A percentile compares a stretch with the other conserved stretches of the same genome.
Evolutionary conservation across 2,888 invertebrate species (phyloP).

Genomic region (Metellina segmentata): DNA sequence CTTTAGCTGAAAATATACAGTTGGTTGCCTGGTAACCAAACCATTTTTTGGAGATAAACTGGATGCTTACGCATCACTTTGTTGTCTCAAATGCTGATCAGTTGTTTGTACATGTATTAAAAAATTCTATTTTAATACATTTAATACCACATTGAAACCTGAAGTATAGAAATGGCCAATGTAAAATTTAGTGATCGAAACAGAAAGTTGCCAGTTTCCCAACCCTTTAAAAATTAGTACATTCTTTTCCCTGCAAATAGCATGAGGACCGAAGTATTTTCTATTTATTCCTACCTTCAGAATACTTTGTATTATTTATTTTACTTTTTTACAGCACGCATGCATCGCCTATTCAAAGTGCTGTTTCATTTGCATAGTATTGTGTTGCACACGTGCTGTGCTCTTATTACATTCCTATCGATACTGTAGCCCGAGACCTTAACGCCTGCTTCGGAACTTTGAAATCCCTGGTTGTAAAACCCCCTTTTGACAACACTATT

Average conservation of each 20-base stretch:
- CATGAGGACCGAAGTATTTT: slow-evolving; percentile 67
- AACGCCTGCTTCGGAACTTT: not conserved
- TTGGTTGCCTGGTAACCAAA: too few species aligned
- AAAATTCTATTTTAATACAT: slow-evolving; percentile 4
- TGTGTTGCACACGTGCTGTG: slow-evolving; percentile 68
- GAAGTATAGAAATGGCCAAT: slow-evolving; percentile 64
- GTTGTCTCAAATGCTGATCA: slow-evolving; percentile 49
- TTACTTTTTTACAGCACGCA: slow-evolving; percentile 75
- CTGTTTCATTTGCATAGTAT: slow-evolving; percentile 72
- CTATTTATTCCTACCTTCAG: slow-evolving; percentile 54
- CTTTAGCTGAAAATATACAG: too few species aligned
- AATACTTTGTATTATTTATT: slow-evolving; percentile 57
- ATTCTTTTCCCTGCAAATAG: slow-evolving; percentile 60
- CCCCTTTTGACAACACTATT: not conserved
- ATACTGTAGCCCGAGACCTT: not conserved
- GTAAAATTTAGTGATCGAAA: slow-evolving; percentile 41
- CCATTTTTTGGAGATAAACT: too few species aligned
- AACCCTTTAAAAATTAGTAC: slow-evolving; percentile 58
- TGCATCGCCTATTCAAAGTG: slow-evolving; percentile 68
- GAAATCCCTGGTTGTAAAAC: not conserved
- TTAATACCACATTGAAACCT: slow-evolving; percentile 15
- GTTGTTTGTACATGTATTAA: not conserved
- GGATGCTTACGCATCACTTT: too few species aligned
- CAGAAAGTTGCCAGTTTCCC: slow-evolving; percentile 73
- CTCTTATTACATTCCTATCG: slow-evolving; percentile 33